These are phyloP conservation scores for Hydropsyche tenuis DNA, from an alignment of 1,140 invertebrate species.

Conservation along the genomic window DNA sequence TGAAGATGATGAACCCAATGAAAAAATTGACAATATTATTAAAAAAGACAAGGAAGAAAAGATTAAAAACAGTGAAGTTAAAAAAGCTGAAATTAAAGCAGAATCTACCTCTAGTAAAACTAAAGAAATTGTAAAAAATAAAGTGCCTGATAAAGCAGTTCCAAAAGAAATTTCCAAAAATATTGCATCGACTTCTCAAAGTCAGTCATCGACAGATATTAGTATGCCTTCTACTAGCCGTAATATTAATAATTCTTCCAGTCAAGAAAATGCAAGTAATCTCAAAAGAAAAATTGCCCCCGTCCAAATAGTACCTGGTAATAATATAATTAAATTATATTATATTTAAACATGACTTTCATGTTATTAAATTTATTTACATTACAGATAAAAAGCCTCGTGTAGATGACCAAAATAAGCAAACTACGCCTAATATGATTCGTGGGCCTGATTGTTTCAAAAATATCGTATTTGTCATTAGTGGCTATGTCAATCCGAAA, in stretches of 20 bases:
- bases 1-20: constrained; percentile 61
- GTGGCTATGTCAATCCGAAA: constrained; percentile 86
- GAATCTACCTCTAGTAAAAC: no score
- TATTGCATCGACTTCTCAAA: neutral
- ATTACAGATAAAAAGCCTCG: constrained; percentile 11
- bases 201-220: neutral
- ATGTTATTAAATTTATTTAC: constrained; percentile 10
- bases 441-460: constrained; percentile 58
- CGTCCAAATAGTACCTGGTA: neutral
- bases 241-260: neutral
- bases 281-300: neutral
- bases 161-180: no score
- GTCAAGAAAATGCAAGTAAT: no score
- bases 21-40: constrained; percentile 63
- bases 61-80: constrained; percentile 17
- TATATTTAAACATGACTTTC: neutral
- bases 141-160: no score
- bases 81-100: neutral
- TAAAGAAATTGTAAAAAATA: no score
- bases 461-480: constrained; percentile 79
- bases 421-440: constrained; percentile 16
- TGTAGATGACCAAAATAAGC: neutral
- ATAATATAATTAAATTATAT: neutral
- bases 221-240: neutral
- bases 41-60: constrained; percentile 59